These are phyloP conservation scores for Philonicus albiceps DNA, from an alignment of 2,888 invertebrate species.

Conservation along the genomic window DNA sequence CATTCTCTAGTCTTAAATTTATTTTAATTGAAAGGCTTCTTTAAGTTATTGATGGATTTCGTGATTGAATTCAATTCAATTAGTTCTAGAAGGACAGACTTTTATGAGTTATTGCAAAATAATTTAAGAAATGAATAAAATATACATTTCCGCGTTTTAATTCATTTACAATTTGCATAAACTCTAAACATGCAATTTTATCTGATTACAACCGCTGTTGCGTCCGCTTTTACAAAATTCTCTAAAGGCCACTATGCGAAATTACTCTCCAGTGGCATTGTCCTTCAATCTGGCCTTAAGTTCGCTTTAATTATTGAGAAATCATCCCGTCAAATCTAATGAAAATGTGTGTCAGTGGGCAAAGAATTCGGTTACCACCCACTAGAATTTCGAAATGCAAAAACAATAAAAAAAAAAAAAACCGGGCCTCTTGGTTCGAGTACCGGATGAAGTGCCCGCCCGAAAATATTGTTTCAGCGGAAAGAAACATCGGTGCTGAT, in stretches of 20 bases:
- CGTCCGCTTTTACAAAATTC: not conserved
- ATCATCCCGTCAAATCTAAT: not conserved
- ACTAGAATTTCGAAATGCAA: not conserved
- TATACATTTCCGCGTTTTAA: not conserved
- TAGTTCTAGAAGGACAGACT: not conserved
- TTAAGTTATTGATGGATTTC: no score
- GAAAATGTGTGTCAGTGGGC: not conserved
- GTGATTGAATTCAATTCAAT: not conserved
- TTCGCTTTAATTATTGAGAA: not conserved
- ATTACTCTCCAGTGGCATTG: not conserved
- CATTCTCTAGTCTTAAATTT: not conserved
- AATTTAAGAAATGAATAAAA: not conserved
- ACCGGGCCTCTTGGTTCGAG: not conserved
- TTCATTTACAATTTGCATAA: not conserved
- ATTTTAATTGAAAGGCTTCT: not conserved
- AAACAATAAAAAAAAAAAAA: not conserved
- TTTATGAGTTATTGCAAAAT: not conserved
- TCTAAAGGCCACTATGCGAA: no score
- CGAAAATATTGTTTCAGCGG: not conserved
- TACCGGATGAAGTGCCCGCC: not conserved
- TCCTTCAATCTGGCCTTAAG: not conserved
- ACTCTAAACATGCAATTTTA: not conserved
- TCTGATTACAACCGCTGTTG: not conserved
- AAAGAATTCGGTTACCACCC: not conserved
- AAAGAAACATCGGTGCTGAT: not conserved